Evolutionary conservation across 2,888 invertebrate species (phyloP).

Genomic region (Drosophila recens): DNA sequence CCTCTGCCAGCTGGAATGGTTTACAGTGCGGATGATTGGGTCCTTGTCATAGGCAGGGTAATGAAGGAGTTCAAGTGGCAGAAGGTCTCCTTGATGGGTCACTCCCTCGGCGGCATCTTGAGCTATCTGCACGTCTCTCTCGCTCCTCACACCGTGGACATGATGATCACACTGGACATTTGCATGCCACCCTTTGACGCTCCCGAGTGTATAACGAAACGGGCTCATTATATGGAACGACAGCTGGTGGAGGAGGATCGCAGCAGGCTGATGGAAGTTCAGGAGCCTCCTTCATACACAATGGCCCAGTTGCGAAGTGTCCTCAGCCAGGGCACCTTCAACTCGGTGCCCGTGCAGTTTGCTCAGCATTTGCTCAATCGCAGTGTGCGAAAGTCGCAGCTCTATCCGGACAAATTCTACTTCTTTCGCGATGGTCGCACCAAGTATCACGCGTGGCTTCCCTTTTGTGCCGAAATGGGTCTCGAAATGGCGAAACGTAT

Average conservation of each 20-base stretch:
- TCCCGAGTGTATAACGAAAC: not conserved
- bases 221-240: conserved; percentile 74
- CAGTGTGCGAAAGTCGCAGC: conserved; percentile 86
- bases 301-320: conserved; percentile 87
- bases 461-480: conserved; percentile 84
- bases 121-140: conserved; percentile 87
- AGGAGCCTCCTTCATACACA: conserved; percentile 87
- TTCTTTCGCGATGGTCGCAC: conserved; percentile 73
- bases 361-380: conserved; percentile 86
- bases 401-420: conserved; percentile 87
- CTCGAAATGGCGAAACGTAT: conserved; percentile 86
- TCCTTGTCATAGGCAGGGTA: conserved; percentile 86
- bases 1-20: conserved; percentile 87
- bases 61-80: conserved; percentile 89
- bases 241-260: conserved; percentile 85
- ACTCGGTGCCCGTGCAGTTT: conserved; percentile 87
- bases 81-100: conserved; percentile 88
- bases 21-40: conserved; percentile 75
- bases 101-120: conserved; percentile 88
- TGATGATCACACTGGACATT: conserved; percentile 18
- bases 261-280: conserved; percentile 33
- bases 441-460: conserved; percentile 56
- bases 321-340: conserved; percentile 86
- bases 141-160: conserved; percentile 82
- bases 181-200: conserved; percentile 20